phyloP scores from a whole-genome alignment of 2,888 invertebrate genomes.

The Prosapia bicincta region DNA sequence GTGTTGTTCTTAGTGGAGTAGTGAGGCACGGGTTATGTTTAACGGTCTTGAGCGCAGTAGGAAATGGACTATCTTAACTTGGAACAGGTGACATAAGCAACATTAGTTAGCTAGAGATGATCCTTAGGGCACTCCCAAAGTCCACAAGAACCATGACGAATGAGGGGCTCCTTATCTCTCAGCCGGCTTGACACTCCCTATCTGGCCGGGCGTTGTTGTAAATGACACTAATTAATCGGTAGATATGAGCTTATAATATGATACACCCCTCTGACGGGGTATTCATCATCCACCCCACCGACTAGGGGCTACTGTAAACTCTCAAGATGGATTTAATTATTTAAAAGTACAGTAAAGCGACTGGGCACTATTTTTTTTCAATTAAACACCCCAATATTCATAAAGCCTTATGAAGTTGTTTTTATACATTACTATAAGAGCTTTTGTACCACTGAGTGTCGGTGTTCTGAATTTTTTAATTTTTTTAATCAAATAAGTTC shows the following conservation, averaged over 20 bases:
- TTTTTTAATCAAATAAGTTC: too few relatives aligned
- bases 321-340: background rate
- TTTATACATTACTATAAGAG: too few relatives aligned
- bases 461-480: too few relatives aligned
- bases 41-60: background rate
- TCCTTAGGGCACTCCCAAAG: background rate
- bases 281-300: background rate
- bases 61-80: background rate
- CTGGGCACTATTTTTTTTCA: too few relatives aligned
- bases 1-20: too few relatives aligned
- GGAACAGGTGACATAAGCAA: background rate
- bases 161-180: background rate
- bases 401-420: too few relatives aligned
- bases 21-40: too few relatives aligned
- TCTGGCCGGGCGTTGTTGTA: background rate
- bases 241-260: conserved; percentile 2
- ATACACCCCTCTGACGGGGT: background rate
- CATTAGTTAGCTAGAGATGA: background rate
- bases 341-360: too few relatives aligned
- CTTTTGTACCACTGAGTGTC: too few relatives aligned
- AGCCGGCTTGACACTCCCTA: background rate
- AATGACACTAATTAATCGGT: background rate
- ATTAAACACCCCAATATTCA: too few relatives aligned
- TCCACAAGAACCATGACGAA: conserved; percentile 2
- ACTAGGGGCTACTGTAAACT: too few relatives aligned